Percentiles rank a stretch among this genome's conserved stretches.
phyloP scores from a whole-genome alignment of 2,113 vertebrate genomes.

The Lycaon pictus region DNA sequence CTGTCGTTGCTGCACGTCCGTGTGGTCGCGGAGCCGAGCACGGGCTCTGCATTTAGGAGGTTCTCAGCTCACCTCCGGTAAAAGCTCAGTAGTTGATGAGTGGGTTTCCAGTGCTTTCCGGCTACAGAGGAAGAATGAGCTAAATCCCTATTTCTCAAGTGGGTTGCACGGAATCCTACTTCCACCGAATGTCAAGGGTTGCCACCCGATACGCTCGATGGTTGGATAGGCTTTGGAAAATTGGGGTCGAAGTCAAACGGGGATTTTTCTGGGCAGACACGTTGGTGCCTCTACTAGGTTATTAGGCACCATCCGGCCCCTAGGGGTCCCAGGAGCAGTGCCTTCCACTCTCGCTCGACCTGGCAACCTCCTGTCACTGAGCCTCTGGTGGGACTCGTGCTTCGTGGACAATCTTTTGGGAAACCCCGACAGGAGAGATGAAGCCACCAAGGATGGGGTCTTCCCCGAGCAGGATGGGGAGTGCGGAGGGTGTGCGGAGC shows the following conservation, averaged over 20 bases:
- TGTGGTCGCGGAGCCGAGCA: not conserved
- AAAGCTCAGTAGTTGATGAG: not conserved
- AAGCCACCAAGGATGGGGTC: not conserved
- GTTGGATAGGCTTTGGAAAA: not conserved
- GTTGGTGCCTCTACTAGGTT: not conserved
- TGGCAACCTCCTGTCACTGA: fast-evolving
- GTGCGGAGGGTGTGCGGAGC: not conserved
- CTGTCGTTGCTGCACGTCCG: not conserved
- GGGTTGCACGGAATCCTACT: not conserved
- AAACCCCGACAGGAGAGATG: not conserved
- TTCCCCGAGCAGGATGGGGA: not conserved
- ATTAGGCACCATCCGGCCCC: too few species aligned
- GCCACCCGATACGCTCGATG: not conserved
- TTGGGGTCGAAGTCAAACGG: not conserved
- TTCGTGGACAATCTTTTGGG: not conserved
- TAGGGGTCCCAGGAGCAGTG: not conserved
- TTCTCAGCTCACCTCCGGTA: not conserved
- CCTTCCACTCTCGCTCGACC: not conserved
- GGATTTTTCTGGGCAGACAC: not conserved
- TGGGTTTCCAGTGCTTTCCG: not conserved
- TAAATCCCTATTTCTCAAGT: not conserved
- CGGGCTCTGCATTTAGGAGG: not conserved
- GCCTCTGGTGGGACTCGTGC: too few species aligned
- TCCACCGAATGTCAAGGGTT: not conserved
- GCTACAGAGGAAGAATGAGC: not conserved